Conservation (phyloP, 2,888 invertebrate genomes). For the Chrysotoxum bicinctum region DNA sequence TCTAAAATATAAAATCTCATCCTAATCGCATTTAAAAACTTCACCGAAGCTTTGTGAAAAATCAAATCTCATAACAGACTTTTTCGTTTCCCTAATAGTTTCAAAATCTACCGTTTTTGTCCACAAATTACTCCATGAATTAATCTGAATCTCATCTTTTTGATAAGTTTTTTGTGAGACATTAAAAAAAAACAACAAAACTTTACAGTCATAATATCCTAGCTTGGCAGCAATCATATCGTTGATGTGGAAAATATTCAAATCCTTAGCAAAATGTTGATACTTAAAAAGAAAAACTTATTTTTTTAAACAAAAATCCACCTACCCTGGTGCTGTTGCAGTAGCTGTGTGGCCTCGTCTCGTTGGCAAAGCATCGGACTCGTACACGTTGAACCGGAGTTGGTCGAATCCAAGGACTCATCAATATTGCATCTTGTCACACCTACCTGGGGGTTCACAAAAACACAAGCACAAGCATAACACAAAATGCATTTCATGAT, state of each 20-base stretch:
- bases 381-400: constrained; percentile 81
- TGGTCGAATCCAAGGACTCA: constrained; percentile 81
- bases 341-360: constrained; percentile 79
- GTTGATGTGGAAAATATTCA: not conserved
- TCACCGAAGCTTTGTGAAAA: no score
- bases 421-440: constrained; percentile 81
- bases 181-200: not conserved
- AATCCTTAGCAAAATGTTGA: not conserved
- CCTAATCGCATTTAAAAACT: no score
- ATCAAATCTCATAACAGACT: not conserved
- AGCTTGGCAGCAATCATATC: constrained; percentile 1
- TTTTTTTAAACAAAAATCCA: not conserved
- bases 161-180: not conserved
- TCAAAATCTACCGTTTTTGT: no score
- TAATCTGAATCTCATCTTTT: not conserved
- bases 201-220: not conserved
- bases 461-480: constrained; percentile 4
- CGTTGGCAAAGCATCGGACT: constrained; percentile 81
- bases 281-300: not conserved
- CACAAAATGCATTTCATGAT: constrained; percentile 40
- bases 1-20: no score
- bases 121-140: not conserved
- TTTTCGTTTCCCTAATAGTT: no score
- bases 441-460: constrained; percentile 77
- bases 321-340: constrained; percentile 77